phyloP scores from a whole-genome alignment of 2,113 vertebrate species.

The Alces alces region DNA sequence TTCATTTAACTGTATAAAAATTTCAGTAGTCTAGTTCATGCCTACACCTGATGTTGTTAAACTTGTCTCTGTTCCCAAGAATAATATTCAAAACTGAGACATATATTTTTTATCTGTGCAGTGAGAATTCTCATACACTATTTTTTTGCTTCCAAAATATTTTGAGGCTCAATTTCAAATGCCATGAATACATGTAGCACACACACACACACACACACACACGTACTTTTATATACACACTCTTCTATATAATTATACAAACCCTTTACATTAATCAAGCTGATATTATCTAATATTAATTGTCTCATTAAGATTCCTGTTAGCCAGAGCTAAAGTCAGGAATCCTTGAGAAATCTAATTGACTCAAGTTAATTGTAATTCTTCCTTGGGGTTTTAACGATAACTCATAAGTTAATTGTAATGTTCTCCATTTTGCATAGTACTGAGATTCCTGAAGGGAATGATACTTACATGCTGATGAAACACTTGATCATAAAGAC shows the following conservation, averaged over 20 bases:
- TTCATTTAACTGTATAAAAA: not conserved
- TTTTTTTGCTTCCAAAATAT: conserved; percentile 19
- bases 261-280: conserved; percentile 76
- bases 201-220: conserved; percentile 56
- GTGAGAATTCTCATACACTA: not conserved
- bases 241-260: conserved; percentile 58
- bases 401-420: conserved; percentile 72
- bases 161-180: conserved; percentile 15
- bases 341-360: conserved; percentile 81
- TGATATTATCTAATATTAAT: conserved; percentile 82
- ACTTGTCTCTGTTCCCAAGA: not conserved
- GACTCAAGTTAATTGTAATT: conserved; percentile 80
- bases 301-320: conserved; percentile 79
- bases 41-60: not conserved
- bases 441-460: not conserved
- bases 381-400: conserved; percentile 76
- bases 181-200: conserved; percentile 44
- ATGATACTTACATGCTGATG: not conserved
- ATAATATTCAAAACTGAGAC: not conserved
- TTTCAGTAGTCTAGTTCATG: not conserved
- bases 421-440: conserved; percentile 22
- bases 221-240: not conserved
- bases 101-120: not conserved
- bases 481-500: not conserved
- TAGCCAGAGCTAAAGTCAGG: conserved; percentile 75